Base-by-base conservation (phyloP, 2,113 vertebrate species). In the Elgaria multicarinata region DNA sequence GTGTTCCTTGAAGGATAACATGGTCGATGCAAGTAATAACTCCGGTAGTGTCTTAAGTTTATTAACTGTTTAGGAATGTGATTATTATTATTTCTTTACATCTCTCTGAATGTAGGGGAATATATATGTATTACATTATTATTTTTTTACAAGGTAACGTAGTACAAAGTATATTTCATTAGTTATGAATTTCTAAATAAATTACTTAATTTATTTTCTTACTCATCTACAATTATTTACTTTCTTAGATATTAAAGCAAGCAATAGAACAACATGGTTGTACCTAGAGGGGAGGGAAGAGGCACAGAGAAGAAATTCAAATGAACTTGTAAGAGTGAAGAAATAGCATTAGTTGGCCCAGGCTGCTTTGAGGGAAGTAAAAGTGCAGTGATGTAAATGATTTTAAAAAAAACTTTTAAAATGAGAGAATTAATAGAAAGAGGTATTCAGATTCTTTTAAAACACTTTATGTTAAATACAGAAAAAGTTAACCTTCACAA, bases 401-500 rank as follows among this genome's bases (percentile, higher is more conserved):
- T 91, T 94, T 55, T 79, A 36, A 67, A 67, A 87, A 71, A 71
- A 4, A 80, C 74, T 20, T 14, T 84, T 77, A 89, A 90, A 46
- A 77, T 87, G 83, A 1, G 89, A 72, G 26, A 89, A 83, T 55
- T 88, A 33, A 83, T 66, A 77, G 16, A 36, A 24, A 64, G 89
- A 50, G 66, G 39, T 77, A 86, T n/a, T 1, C 1, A 72, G 22
- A 53, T 87, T 88, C 78, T 94, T 91, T 93, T 87, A 67, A 84
- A 79, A 72, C 67, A 33, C 31, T 92, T 24, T 6, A 66, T 50
- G 53, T 92, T 86, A 87, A 93, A 89, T 91, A 92, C 71, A 85
- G 86, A 66, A 86, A 90, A 91, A 90, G 95, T 91, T 96, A 90
- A 94, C 93, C 90, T 96, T 95, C 92, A 77, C 53, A 16, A 80